A percentile compares a stretch with the other conserved stretches of the same genome.
These are phyloP conservation scores for Harpagoxenus sublaevis DNA, from an alignment of 2,888 invertebrate species.

Conservation along the genomic window DNA sequence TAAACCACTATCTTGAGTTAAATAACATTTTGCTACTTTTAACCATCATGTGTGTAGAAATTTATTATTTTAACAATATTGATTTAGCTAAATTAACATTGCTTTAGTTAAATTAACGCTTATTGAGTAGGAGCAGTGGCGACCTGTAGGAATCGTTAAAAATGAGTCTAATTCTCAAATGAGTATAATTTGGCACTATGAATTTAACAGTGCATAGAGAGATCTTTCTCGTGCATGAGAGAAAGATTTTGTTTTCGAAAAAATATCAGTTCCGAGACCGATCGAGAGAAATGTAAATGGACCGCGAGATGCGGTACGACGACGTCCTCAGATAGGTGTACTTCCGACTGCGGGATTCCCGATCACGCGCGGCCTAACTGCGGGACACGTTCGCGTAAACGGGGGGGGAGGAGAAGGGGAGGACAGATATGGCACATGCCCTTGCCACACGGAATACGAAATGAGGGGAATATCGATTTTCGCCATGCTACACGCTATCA, in stretches of 20 bases:
- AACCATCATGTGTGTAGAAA: too few relatives aligned
- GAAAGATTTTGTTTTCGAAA: neutral
- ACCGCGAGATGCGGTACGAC: neutral
- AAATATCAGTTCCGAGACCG: neutral
- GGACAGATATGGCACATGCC: conserved; percentile 74
- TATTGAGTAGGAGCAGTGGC: too few relatives aligned
- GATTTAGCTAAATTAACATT: too few relatives aligned
- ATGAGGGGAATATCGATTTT: conserved; percentile 83
- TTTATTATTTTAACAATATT: too few relatives aligned
- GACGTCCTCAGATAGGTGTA: neutral
- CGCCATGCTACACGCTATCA: conserved; percentile 80
- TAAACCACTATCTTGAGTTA: too few relatives aligned
- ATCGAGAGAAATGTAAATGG: neutral
- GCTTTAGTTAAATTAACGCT: too few relatives aligned
- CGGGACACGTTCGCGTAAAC: conserved; percentile 21
- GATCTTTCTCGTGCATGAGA: neutral
- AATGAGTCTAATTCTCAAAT: too few relatives aligned
- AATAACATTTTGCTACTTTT: too few relatives aligned
- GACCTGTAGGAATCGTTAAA: too few relatives aligned
- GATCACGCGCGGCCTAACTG: conserved; percentile 37
- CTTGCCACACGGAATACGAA: conserved; percentile 79
- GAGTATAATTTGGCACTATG: too few relatives aligned
- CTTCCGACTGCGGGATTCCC: neutral
- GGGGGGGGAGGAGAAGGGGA: neutral
- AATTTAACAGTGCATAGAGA: too few relatives aligned